phyloP scores from a whole-genome alignment of 2,113 vertebrate species.

The Poicephalus meyeri region DNA sequence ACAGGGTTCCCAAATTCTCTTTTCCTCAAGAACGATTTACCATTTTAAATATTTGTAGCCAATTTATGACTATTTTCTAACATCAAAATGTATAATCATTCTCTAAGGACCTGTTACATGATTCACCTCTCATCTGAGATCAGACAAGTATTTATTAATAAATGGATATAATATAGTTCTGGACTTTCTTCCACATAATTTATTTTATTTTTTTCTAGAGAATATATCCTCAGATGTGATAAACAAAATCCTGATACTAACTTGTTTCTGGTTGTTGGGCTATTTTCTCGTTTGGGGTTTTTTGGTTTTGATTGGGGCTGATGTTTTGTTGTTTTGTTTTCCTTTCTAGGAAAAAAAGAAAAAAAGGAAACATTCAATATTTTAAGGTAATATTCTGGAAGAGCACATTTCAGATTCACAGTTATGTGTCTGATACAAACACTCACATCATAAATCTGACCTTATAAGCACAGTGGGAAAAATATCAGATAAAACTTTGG shows the following conservation, averaged over 20 bases:
- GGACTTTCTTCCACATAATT: background rate
- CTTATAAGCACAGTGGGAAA: background rate
- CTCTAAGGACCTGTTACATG: background rate
- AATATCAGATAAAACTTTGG: background rate
- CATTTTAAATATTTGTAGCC: background rate
- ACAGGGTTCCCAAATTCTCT: background rate
- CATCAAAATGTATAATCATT: background rate
- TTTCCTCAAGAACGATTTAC: background rate
- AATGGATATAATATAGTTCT: background rate
- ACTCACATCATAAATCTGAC: background rate
- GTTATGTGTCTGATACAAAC: background rate
- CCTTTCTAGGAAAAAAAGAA: background rate
- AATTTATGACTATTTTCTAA: background rate
- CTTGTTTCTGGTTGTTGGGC: background rate
- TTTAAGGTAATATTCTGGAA: background rate
- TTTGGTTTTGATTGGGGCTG: background rate
- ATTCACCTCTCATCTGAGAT: background rate
- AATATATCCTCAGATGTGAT: background rate
- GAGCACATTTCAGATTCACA: background rate
- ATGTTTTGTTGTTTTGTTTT: background rate
- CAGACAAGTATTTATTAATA: background rate
- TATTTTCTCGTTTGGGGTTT: background rate
- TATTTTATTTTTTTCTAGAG: background rate
- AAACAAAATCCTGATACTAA: background rate
- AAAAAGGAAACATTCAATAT: background rate